phyloP scores from a whole-genome alignment of 2,797 vertebrate species.

The Mus caroli region DNA sequence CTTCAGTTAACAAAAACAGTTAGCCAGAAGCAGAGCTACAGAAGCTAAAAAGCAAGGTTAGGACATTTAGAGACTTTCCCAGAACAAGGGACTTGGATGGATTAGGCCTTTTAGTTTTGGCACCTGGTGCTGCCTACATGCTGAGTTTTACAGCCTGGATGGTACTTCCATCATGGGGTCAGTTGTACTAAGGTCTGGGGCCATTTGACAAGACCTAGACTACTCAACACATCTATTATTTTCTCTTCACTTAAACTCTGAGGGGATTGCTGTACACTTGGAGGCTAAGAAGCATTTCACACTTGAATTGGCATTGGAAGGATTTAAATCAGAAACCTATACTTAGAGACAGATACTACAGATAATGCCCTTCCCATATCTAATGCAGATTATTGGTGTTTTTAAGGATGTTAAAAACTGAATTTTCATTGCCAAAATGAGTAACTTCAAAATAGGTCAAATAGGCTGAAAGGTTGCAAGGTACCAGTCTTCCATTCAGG shows the following conservation, averaged over 20 bases:
- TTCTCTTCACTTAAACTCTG: background rate
- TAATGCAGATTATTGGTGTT: background rate
- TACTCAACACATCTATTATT: background rate
- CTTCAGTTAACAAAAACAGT: background rate
- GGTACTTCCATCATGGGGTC: background rate
- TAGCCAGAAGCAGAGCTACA: background rate
- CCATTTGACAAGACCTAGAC: background rate
- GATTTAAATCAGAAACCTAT: background rate
- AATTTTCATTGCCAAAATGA: slow-evolving; percentile 1
- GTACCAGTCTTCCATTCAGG: background rate
- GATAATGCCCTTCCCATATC: background rate
- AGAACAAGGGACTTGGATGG: background rate
- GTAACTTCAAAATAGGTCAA: background rate
- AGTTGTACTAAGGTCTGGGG: background rate
- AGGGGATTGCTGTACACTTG: background rate
- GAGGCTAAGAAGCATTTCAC: background rate
- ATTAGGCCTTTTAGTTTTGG: background rate
- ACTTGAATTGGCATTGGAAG: background rate
- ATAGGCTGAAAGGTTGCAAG: background rate
- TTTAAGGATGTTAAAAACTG: background rate
- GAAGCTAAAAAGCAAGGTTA: background rate
- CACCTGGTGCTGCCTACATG: background rate
- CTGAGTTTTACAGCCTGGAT: background rate
- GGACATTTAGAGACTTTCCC: background rate
- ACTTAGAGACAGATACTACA: background rate